phyloP scores from a whole-genome alignment of 2,888 invertebrate genomes.

The Callimorpha dominula region DNA sequence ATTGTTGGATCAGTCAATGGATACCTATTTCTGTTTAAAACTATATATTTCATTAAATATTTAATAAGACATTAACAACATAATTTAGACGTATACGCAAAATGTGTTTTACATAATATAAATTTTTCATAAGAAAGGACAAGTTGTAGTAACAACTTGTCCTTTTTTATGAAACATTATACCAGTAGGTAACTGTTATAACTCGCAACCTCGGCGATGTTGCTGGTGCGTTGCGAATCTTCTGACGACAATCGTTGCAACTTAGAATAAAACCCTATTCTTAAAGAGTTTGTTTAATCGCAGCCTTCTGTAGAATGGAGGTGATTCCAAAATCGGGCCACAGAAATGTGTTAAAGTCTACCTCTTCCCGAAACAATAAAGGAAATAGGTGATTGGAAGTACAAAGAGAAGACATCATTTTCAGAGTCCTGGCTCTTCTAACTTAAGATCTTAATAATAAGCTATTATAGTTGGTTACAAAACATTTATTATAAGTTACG shows the following conservation, averaged over 20 bases:
- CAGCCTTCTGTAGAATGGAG: not conserved
- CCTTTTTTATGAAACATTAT: no score
- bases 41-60: not conserved
- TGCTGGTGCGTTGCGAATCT: not conserved
- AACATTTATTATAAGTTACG: not conserved
- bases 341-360: not conserved
- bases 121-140: no score
- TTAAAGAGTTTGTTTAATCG: not conserved
- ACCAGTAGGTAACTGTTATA: not conserved
- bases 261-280: not conserved
- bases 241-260: not conserved
- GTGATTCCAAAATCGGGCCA: not conserved
- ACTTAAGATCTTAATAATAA: no score
- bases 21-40: slow-evolving; percentile 1
- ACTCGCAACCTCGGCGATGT: not conserved
- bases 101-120: no score
- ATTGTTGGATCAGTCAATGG: slow-evolving; percentile 26
- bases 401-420: not conserved
- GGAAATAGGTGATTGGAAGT: not conserved
- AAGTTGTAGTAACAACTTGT: no score
- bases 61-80: not conserved
- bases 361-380: not conserved
- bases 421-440: not conserved
- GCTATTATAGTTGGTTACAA: no score
- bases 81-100: no score